Conservation (phyloP, 2,888 invertebrate species). For the Hetaerina titia region DNA sequence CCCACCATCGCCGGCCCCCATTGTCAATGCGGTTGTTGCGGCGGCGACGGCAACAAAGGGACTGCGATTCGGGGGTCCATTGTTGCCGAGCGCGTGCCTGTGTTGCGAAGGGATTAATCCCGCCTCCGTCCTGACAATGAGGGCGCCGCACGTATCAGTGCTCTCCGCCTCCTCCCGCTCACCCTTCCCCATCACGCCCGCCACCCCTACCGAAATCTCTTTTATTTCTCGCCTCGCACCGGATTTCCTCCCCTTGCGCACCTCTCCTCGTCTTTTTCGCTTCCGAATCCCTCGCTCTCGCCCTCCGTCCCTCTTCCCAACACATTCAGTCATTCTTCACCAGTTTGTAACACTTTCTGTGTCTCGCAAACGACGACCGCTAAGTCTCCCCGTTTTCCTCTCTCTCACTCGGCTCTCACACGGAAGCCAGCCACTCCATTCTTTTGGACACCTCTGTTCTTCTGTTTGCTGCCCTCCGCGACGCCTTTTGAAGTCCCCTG, state of each 20-base stretch:
- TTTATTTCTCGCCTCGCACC: not conserved
- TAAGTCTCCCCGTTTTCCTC: not conserved
- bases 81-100: conserved; percentile 32
- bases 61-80: conserved; percentile 25
- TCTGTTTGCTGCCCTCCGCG: not conserved
- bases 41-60: conserved; percentile 36
- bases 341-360: not conserved
- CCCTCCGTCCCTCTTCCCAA: not conserved
- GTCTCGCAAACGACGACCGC: not conserved
- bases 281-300: not conserved
- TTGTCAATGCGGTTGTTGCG: conserved; percentile 47
- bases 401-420: not conserved
- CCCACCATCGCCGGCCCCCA: not conserved
- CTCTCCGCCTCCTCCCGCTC: not conserved
- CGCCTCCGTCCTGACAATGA: conserved; percentile 12
- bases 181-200: not conserved
- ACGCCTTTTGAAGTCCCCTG: conserved; percentile 29
- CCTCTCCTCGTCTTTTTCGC: not conserved
- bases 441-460: not conserved
- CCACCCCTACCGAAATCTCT: not conserved
- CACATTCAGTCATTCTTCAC: not conserved
- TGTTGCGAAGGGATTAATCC: conserved; percentile 46
- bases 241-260: not conserved
- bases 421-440: not conserved
- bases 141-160: not conserved